A percentile compares a stretch with the other conserved stretches of the same genome.
Evolutionary conservation across 2,888 invertebrate species (phyloP).

Genomic region (Eristalinus aeneus): DNA sequence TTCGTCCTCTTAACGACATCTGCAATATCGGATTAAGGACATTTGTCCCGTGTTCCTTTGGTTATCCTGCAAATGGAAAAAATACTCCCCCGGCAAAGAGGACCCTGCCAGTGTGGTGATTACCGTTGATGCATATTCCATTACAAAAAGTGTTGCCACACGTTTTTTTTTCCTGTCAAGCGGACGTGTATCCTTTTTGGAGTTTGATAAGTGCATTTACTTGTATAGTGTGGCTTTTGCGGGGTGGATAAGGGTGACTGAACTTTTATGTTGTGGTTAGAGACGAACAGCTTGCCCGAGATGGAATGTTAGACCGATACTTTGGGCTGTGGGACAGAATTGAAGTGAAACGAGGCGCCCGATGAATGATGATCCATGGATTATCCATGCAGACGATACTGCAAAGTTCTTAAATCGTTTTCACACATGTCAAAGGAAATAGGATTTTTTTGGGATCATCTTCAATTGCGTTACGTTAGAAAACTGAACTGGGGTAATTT

Average conservation of each 20-base stretch:
- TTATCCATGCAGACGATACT: background rate
- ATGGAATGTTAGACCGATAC: background rate
- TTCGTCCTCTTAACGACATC: constrained; percentile 34
- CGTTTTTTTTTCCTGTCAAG: constrained; percentile 7
- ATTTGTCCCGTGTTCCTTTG: constrained; percentile 22
- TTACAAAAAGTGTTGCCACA: constrained; percentile 15
- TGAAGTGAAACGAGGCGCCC: background rate
- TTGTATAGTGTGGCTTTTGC: constrained; percentile 55
- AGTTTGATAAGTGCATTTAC: constrained; percentile 68
- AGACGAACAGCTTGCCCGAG: background rate
- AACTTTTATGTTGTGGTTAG: background rate
- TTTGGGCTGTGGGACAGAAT: background rate
- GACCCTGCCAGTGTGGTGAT: constrained; percentile 6
- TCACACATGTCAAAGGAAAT: background rate
- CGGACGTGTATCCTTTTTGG: constrained; percentile 34
- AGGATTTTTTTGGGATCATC: background rate
- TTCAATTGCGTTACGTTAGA: background rate
- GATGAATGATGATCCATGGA: background rate
- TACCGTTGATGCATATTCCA: constrained; percentile 31
- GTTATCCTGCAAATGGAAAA: background rate
- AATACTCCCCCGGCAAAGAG: background rate
- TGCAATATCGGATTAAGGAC: constrained; percentile 49
- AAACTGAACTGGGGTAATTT: no score
- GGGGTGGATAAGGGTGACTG: constrained; percentile 10
- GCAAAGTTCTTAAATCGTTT: background rate